phyloP scores from a whole-genome alignment of 2,797 vertebrate genomes.

The Eurystomus glaucurus region DNA sequence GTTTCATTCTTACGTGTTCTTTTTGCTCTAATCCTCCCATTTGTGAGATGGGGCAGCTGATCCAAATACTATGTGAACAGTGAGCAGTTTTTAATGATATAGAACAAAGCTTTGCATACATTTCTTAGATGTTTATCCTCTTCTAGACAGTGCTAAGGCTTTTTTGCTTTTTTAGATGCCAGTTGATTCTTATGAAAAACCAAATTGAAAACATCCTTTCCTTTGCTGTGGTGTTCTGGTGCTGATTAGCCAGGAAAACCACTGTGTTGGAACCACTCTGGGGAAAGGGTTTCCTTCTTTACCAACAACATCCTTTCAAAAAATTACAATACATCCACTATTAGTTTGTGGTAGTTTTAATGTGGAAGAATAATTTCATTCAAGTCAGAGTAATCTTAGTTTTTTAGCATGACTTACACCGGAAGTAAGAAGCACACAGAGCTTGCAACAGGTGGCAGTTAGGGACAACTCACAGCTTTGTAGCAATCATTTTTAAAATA shows the following conservation, averaged over 20 bases:
- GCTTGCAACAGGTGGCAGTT: background rate
- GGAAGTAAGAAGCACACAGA: background rate
- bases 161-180: background rate
- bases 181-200: background rate
- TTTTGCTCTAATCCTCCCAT: background rate
- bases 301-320: background rate
- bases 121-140: slow-evolving; percentile 2
- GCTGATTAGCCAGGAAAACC: background rate
- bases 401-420: background rate
- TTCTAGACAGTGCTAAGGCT: background rate
- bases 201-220: background rate
- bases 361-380: background rate
- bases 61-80: background rate
- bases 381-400: background rate
- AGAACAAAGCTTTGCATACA: background rate
- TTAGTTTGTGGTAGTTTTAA: background rate
- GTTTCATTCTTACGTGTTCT: background rate
- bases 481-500: background rate
- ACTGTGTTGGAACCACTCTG: background rate
- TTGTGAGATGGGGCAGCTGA: background rate
- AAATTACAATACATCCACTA: background rate
- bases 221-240: background rate
- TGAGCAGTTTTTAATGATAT: background rate
- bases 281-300: background rate
- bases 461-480: background rate